Base-by-base conservation (phyloP, 2,113 vertebrate species). In the Gymnobelideus leadbeateri region DNA sequence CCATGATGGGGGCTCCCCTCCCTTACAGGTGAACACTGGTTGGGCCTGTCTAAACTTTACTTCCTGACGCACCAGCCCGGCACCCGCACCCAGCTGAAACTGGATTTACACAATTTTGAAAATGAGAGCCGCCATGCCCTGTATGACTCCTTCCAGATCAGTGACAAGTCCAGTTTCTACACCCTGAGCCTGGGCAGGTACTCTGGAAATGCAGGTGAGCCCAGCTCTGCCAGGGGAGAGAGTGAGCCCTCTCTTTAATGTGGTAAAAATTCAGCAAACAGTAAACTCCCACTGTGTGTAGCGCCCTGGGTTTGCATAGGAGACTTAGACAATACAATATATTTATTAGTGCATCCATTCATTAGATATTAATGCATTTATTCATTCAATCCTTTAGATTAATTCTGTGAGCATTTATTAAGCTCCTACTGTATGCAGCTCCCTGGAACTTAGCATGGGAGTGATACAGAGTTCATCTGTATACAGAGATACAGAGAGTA, bases 1-100 rank as follows among this genome's bases (percentile, higher is more conserved):
- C 61, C 14, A 10, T 77, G 31, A 77, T n/a, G 61, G 37, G 61
- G 14, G 14, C n/a, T 55, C 68, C 0, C 57, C 14, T 3, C 37
- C 1, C 51, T 53, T 2, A 3, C 28, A 95, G 96, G 90, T 5
- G 77, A 93, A 37, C 92, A 95, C 90, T 95, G 95, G 95, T 61
- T 89, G 19, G 93, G 95, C 21, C 90, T 94, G 7, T 23, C 91
- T 23, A 94, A 94, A 49, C 61, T 90, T 11, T 91, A 50, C 4
- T 26, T 5, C 89, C 50, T 96, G 95, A 55, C 91, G 0, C 55
- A 92, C 68, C 95, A 94, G 51, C 68, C 49, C 0, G 12, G 93
- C 50, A 57, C 89, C 37, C 47, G 0, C 16, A 4, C 93, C 0
- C 5, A 28, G 43, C 93, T 95, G 24, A 0, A 0, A 0, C 53